Evolutionary conservation across 2,113 vertebrate genomes (phyloP).

Genomic region (Dipodomys merriami): DNA sequence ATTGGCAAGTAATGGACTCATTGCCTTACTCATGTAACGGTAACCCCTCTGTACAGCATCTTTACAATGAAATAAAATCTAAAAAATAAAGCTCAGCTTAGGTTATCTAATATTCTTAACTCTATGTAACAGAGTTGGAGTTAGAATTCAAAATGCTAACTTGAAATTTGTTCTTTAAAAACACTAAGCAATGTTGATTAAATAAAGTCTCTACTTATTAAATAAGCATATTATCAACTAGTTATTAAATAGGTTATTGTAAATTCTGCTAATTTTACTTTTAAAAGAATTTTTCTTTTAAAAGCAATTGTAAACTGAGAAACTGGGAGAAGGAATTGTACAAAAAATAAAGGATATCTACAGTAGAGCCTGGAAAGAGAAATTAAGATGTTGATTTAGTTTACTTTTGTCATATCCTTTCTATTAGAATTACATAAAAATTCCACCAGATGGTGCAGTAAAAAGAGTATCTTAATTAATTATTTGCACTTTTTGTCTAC

Average conservation of each 20-base stretch:
- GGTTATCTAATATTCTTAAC: not conserved
- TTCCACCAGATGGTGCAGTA: not conserved
- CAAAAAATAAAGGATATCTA: not conserved
- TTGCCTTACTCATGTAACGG: too few species aligned
- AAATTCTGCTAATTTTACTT: too few species aligned
- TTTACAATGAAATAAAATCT: too few species aligned
- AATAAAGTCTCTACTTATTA: not conserved
- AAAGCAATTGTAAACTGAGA: too few species aligned
- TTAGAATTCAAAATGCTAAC: not conserved
- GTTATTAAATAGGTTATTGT: not conserved
- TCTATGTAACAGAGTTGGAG: not conserved
- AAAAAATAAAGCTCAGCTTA: not conserved
- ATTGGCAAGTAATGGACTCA: too few species aligned
- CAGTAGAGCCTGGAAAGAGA: not conserved
- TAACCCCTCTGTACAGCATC: too few species aligned
- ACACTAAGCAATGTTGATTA: not conserved
- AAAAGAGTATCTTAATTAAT: not conserved
- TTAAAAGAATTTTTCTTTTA: not conserved
- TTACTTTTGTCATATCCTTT: not conserved
- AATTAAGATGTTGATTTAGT: not conserved
- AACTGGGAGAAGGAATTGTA: not conserved
- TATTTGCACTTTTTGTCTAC: not conserved
- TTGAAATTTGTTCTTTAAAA: not conserved
- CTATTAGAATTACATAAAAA: constrained; percentile 4
- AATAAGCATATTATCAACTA: not conserved